Base-by-base conservation (phyloP, 2,888 invertebrate species). In the Hyppa rectilinea region DNA sequence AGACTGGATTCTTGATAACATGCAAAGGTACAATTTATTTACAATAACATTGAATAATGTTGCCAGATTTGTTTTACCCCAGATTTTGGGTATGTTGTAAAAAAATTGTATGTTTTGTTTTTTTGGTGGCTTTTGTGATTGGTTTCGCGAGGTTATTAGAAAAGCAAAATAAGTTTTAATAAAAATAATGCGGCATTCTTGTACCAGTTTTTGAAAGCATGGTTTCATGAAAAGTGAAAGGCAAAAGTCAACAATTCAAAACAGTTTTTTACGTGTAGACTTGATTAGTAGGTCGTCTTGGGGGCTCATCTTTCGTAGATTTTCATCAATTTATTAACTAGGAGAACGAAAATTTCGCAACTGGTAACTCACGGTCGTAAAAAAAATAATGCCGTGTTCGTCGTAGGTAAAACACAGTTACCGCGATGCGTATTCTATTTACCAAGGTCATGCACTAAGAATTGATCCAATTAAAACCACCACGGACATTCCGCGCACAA, bases 381-480 rank as follows among this genome's bases (percentile, higher is more conserved):
- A 78, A 75, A 81, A 71, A 71, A 70, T 59, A 69, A 40, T 64
- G 56, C 81, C 72, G 71, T 81, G 62, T 59, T 58, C 38, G 40
- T 63, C 26, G 29, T 49, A 53, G 73, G 81, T 71, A 65, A 75
- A 82, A 55, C 71, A 77, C 77, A 47, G 76, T 70, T 43, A 67
- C 47, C 70, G 70, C 78, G 76, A 82, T 84, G 85, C 86, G 86
- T 85, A 85, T 85, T 85, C 69, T 83, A 71, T 64, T 75, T 53
- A 70, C 77, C 85, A 85, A 85, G 85, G 85, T 83, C 86, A 78
- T 58, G 60, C 64, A 67, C 23, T 47, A 78, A 81, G 80, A 84
- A 81, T 85, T 85, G 85, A 85, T 85, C 80, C 82, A 85, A 85
- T 85, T 85, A 84, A 68, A 74, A 65, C 55, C 66, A 81, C 43